Evolutionary conservation across 1,140 invertebrate genomes (phyloP), one percentile per base, ranked within the genome.

Genomic region (silkworm (Bombyx mori)): DNA sequence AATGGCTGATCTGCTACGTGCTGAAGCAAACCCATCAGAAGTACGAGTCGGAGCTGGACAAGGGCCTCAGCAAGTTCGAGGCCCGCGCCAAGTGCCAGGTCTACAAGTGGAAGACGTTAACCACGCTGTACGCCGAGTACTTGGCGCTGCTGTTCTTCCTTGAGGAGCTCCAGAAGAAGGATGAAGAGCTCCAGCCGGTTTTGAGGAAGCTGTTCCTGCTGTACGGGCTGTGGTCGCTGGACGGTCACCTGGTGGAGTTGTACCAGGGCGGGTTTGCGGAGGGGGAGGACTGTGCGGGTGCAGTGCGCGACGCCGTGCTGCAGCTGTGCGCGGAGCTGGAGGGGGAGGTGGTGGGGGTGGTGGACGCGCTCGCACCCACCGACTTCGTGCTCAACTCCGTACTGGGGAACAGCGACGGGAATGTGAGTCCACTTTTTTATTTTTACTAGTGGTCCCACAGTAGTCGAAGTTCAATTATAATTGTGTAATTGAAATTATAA

Each of bases 311-410:
- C 46, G 90, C 89, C 0, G 91, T 97, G 12, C 72, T 96, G 56
- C 79, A 89, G 44, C 73, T 96, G 26, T 97, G 95, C 76, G 76
- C 68, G 9, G 89, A 91, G 43, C 77, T 98, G 22, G 94, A 96
- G 79, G 82, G 91, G 44, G 92, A 98, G 52, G 91, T 93, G 42
- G 92, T 98, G 5, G 86, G 91, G 44, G 87, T 97, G 9, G 94
- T 94, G 1, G 97, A 98, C 87, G 93, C 93, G 47, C 86, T 98
- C 42, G 94, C 96, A 42, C 95, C 96, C 3, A 93, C 96, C 3
- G 97, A 98, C 88, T 97, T 94, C 77, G 90, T 96, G 45, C 69
- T 97, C 7, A 94, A 95, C 77, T 97, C 95, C n/a, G 91, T 93
- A 42, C 86, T 97, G n/a, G 95, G 94, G 49, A 91, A 90, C 75